Percentiles rank a stretch among this genome's conserved stretches.
These are phyloP conservation scores for Drosophila quinaria DNA, from an alignment of 2,888 invertebrate genomes.

Conservation along the genomic window DNA sequence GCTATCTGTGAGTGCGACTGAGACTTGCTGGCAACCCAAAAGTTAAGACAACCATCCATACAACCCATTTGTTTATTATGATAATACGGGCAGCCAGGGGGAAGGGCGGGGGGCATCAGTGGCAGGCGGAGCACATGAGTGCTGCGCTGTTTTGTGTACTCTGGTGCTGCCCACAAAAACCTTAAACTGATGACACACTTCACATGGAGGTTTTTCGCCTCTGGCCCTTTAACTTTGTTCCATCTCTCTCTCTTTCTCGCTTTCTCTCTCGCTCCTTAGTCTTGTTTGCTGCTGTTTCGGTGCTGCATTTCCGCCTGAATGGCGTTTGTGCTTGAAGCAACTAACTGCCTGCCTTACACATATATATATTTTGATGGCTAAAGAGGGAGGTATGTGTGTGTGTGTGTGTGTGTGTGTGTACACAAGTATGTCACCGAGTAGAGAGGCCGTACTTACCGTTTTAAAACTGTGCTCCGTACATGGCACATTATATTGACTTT, in stretches of 20 bases:
- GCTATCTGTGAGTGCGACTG: conserved; percentile 45
- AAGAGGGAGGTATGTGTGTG: background rate
- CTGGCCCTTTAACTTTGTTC: conserved; percentile 44
- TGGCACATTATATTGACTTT: conserved; percentile 79
- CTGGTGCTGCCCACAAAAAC: conserved; percentile 71
- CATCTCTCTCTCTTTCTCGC: conserved; percentile 10
- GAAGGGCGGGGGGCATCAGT: background rate
- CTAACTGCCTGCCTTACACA: conserved; percentile 52
- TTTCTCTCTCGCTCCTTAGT: conserved; percentile 11
- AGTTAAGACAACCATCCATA: conserved; percentile 79
- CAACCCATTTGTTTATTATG: conserved; percentile 81
- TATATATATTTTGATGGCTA: background rate
- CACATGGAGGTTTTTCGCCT: conserved; percentile 73
- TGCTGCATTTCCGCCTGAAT: conserved; percentile 82
- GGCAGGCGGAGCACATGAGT: background rate
- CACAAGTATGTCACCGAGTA: conserved; percentile 47
- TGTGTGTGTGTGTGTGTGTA: background rate
- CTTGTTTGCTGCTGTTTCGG: conserved; percentile 44
- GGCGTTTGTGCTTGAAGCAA: conserved; percentile 71
- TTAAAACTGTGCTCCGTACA: conserved; percentile 72
- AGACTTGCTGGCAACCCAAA: conserved; percentile 70
- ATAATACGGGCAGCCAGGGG: conserved; percentile 52
- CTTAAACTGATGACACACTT: conserved; percentile 83
- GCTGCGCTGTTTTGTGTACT: conserved; percentile 16
- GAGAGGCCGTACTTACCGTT: conserved; percentile 69